A percentile compares a stretch with the other conserved stretches of the same genome.
phyloP scores from a whole-genome alignment of 1,140 invertebrate genomes.

The Hylaeus volcanicus region DNA sequence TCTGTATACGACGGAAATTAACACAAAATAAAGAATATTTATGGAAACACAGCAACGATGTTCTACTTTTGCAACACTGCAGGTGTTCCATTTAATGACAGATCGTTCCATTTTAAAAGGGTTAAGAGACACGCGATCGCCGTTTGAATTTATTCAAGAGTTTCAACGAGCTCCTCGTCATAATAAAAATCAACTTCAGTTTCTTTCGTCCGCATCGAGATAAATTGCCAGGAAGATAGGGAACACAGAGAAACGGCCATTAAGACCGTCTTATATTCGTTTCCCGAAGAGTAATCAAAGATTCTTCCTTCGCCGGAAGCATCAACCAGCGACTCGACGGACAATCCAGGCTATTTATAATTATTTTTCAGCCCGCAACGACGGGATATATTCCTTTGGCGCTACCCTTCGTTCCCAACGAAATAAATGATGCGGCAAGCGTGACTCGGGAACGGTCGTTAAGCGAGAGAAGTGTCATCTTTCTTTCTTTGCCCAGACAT shows the following conservation, averaged over 20 bases:
- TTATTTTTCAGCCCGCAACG: not conserved
- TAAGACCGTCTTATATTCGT: not conserved
- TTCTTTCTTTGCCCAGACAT: constrained; percentile 28
- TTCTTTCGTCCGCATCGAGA: not conserved
- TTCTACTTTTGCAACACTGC: no score
- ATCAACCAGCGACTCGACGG: not conserved
- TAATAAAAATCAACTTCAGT: not conserved
- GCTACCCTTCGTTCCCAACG: not conserved
- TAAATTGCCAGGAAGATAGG: not conserved
- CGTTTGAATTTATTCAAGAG: no score
- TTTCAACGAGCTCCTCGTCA: no score
- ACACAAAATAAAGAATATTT: no score
- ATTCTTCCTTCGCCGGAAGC: no score
- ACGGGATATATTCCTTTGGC: constrained; percentile 2
- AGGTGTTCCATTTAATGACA: no score
- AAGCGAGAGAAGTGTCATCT: constrained; percentile 26
- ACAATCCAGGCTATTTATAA: constrained; percentile 1
- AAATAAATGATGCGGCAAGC: constrained; percentile 34
- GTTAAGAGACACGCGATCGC: no score
- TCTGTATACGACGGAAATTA: no score
- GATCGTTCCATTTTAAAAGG: no score
- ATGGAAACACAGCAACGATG: no score
- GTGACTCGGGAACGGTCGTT: constrained; percentile 28
- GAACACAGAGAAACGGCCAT: not conserved
- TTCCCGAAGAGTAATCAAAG: no score